Conservation (phyloP, 2,113 vertebrate species). For the Engystomops pustulosus region DNA sequence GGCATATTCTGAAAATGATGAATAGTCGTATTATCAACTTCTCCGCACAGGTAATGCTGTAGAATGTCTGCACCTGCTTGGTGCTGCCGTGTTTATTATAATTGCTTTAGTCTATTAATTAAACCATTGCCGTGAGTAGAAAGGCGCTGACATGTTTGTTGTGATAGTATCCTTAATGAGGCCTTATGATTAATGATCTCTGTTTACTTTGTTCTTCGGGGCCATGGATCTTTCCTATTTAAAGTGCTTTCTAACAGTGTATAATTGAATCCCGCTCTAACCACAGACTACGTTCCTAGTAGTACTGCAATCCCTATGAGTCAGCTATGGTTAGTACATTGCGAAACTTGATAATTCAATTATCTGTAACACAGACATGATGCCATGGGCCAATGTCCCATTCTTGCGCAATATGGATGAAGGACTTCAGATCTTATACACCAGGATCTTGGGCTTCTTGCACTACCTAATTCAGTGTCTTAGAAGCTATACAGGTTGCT, state of each 20-base stretch:
- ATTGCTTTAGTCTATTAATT: constrained; percentile 48
- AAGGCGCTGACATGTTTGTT: constrained; percentile 5
- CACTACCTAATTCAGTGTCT: too few species aligned
- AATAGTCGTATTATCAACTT: neutral
- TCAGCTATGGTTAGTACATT: neutral
- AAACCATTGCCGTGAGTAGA: constrained; percentile 32
- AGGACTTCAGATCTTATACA: too few species aligned
- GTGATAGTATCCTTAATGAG: constrained; percentile 38
- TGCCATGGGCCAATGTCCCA: neutral
- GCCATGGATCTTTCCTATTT: constrained; percentile 26
- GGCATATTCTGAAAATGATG: constrained; percentile 20
- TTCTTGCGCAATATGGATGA: neutral
- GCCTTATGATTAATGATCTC: constrained; percentile 35
- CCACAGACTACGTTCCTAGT: constrained; percentile 17
- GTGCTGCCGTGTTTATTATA: constrained; percentile 14
- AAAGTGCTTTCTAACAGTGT: constrained; percentile 29
- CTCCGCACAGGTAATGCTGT: neutral
- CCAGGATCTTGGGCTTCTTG: too few species aligned
- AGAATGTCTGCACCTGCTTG: neutral
- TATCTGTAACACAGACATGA: neutral
- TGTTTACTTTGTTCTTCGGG: constrained; percentile 11
- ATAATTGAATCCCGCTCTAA: constrained; percentile 16
- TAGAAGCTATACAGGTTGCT: too few species aligned
- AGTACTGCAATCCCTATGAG: neutral
- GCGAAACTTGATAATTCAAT: neutral